Percentiles rank a stretch among this genome's conserved stretches.
These are phyloP conservation scores for Monomorium pharaonis DNA, from an alignment of 1,140 invertebrate genomes.

Conservation along the genomic window DNA sequence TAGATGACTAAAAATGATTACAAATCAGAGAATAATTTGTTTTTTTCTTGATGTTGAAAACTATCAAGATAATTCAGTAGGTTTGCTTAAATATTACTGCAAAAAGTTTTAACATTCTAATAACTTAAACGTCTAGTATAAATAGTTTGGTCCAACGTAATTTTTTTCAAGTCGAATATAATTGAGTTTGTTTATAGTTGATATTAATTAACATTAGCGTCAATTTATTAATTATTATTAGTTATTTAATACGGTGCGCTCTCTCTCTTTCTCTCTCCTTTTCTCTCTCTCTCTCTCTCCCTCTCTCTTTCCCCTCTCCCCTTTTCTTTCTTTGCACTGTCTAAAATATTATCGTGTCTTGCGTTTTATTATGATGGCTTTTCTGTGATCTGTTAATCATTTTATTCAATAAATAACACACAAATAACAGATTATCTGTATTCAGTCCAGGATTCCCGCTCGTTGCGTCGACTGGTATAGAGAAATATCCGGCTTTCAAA, in stretches of 20 bases:
- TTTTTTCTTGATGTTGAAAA: no score
- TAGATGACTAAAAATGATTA: no score
- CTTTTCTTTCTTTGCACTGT: not conserved
- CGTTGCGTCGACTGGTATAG: not conserved
- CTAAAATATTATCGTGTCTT: not conserved
- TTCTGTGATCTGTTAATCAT: slow-evolving; percentile 14
- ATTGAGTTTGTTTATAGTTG: not conserved
- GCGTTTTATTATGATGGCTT: not conserved
- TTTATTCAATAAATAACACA: not conserved
- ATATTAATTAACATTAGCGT: not conserved
- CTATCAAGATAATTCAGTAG: no score
- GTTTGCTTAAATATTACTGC: no score
- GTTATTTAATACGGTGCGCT: not conserved
- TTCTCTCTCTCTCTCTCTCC: not conserved
- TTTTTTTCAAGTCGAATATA: not conserved
- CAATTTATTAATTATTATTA: not conserved
- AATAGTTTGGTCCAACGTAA: no score
- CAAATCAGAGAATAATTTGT: no score
- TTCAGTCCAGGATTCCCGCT: slow-evolving; percentile 1
- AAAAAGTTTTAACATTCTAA: no score
- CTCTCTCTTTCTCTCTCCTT: not conserved
- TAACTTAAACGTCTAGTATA: no score
- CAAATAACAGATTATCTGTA: slow-evolving; percentile 26
- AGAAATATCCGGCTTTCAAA: slow-evolving; percentile 40
- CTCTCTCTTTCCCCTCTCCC: not conserved